Conservation (phyloP, 2,888 invertebrate species). For the Caenorhabditis plicata region DNA sequence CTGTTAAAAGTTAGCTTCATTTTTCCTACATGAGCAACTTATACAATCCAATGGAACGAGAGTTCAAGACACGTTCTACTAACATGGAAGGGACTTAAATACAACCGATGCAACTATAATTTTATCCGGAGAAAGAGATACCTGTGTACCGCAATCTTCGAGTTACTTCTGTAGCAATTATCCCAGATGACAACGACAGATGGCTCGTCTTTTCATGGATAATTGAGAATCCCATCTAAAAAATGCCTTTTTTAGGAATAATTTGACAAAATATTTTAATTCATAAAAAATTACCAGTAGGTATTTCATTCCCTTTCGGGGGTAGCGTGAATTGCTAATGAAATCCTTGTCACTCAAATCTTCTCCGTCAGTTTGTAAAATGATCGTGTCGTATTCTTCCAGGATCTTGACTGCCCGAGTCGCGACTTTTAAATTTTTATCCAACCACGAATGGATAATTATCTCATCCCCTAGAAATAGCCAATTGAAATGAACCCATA, state of each 20-base stretch:
- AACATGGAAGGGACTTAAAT: too few relatives aligned
- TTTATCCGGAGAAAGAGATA: slow-evolving; percentile 7
- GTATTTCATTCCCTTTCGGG: slow-evolving; percentile 27
- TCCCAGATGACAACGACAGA: slow-evolving; percentile 22
- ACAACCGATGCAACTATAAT: slow-evolving; percentile 7
- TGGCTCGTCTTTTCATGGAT: slow-evolving; percentile 23
- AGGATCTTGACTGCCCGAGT: slow-evolving; percentile 21
- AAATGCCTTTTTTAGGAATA: slow-evolving; percentile 10
- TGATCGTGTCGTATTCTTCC: slow-evolving; percentile 23
- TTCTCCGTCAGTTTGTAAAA: slow-evolving; percentile 18
- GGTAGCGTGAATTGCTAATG: slow-evolving; percentile 8
- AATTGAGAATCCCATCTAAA: slow-evolving; percentile 33
- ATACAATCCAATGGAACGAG: slow-evolving; percentile 3
- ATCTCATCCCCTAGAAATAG: slow-evolving; percentile 17
- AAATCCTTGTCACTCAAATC: slow-evolving; percentile 20
- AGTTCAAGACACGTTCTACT: too few relatives aligned
- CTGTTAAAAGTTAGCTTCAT: slow-evolving; percentile 3
- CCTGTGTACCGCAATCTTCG: slow-evolving; percentile 24
- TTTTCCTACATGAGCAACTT: slow-evolving; percentile 5
- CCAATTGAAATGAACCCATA: slow-evolving; percentile 24
- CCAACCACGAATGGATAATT: slow-evolving; percentile 15
- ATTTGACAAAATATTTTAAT: slow-evolving; percentile 16
- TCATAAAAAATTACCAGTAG: slow-evolving; percentile 28
- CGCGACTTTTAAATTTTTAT: slow-evolving; percentile 15
- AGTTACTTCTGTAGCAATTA: slow-evolving; percentile 18